Evolutionary conservation across 53 echinoderm and acorn worm genomes (phyloP).

Genomic region (Actinopyga echinites): DNA sequence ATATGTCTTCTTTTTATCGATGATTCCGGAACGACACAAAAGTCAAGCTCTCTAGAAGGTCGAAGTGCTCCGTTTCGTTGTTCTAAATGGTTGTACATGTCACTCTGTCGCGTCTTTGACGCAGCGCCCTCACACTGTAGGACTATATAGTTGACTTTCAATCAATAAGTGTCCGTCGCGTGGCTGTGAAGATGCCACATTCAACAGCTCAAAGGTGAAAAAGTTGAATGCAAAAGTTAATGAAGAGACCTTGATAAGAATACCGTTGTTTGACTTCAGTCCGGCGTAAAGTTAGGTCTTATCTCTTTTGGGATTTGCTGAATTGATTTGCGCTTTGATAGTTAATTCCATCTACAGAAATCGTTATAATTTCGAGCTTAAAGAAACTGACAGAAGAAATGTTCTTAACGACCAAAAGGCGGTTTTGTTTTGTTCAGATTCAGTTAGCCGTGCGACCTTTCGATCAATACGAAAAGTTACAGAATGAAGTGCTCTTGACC

Average conservation of each 20-base stretch:
- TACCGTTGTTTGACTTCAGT: slow-evolving; percentile 3
- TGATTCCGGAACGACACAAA: too few species aligned
- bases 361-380: slow-evolving; percentile 23
- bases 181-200: too few species aligned
- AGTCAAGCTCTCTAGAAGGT: too few species aligned
- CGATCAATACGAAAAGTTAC: not conserved
- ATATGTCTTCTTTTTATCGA: too few species aligned
- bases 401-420: not conserved
- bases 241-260: slow-evolving; percentile 8
- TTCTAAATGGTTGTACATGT: too few species aligned
- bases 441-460: slow-evolving; percentile 24
- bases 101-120: too few species aligned
- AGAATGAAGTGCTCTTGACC: too few species aligned
- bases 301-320: not conserved
- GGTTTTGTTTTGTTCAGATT: slow-evolving; percentile 2
- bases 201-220: too few species aligned
- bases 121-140: too few species aligned
- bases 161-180: too few species aligned
- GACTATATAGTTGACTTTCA: too few species aligned
- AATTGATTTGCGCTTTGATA: slow-evolving; percentile 3
- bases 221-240: not conserved
- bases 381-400: not conserved
- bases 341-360: not conserved
- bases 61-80: too few species aligned
- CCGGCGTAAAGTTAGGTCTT: not conserved